Evolutionary conservation across 2,113 vertebrate genomes (phyloP).

Genomic region (Synodontis membranacea): DNA sequence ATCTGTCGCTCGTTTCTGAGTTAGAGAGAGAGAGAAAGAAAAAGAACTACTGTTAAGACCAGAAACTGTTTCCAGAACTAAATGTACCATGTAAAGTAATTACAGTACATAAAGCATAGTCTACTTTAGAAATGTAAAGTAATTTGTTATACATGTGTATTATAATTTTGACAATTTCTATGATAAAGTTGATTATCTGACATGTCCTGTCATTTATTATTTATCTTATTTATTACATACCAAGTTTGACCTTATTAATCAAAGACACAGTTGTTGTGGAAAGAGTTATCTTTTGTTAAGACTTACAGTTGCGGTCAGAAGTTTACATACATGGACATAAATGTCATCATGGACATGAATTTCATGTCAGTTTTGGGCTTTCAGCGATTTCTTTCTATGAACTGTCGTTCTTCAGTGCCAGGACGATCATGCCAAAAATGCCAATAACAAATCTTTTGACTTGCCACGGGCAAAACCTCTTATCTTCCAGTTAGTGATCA

Average conservation of each 20-base stretch:
- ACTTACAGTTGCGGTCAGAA: too few relatives aligned
- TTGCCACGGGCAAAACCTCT: too few relatives aligned
- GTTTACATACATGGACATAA: too few relatives aligned
- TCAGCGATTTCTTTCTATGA: too few relatives aligned
- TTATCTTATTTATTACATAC: neutral
- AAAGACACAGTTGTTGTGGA: neutral
- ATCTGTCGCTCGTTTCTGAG: constrained; percentile 89
- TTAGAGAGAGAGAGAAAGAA: constrained; percentile 36
- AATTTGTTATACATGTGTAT: neutral
- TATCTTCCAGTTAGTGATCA: too few relatives aligned
- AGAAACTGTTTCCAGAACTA: neutral
- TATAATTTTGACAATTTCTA: neutral
- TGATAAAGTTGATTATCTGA: too few relatives aligned
- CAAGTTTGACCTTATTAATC: neutral
- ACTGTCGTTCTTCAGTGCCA: too few relatives aligned
- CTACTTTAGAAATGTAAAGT: neutral
- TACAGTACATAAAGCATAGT: neutral
- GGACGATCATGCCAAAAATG: too few relatives aligned
- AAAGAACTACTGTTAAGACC: constrained; percentile 39
- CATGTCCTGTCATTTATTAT: neutral
- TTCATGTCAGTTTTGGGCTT: too few relatives aligned
- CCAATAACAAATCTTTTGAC: too few relatives aligned
- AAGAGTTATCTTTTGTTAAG: neutral
- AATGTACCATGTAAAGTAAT: neutral
- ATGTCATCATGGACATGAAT: too few relatives aligned